These are phyloP conservation scores for Oreortyx pictus DNA, from an alignment of 2,797 vertebrate species.

Conservation along the genomic window DNA sequence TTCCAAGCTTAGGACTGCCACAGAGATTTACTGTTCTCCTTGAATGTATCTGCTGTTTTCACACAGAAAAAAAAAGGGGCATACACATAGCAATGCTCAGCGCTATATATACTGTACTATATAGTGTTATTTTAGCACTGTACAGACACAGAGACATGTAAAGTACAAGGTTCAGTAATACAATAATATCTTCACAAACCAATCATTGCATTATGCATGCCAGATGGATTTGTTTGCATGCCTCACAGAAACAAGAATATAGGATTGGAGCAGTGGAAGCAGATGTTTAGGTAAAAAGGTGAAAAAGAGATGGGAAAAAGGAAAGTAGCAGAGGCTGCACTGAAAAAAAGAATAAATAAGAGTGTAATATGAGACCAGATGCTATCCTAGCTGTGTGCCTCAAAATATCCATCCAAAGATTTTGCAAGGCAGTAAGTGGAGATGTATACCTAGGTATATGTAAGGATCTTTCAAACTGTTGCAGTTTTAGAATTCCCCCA, in stretches of 20 bases:
- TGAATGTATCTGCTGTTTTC: not conserved
- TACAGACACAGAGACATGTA: not conserved
- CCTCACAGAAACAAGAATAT: not conserved
- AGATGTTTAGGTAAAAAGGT: not conserved
- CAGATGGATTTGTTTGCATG: not conserved
- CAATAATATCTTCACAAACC: not conserved
- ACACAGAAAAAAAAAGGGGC: too few species aligned
- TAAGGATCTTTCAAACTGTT: not conserved
- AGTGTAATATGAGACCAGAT: not conserved
- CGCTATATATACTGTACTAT: not conserved
- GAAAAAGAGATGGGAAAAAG: not conserved
- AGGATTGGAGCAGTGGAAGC: not conserved
- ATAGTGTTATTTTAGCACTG: accelerated
- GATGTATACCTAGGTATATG: not conserved
- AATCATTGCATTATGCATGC: not conserved
- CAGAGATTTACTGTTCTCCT: not conserved
- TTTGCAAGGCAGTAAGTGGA: not conserved
- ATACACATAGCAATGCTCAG: not conserved
- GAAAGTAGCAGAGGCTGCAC: not conserved
- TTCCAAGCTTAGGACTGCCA: not conserved
- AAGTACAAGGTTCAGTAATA: not conserved
- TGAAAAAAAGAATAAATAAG: not conserved
- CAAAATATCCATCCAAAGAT: not conserved
- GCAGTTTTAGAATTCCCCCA: not conserved
- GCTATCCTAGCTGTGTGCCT: not conserved